Evolutionary conservation across 2,797 vertebrate species (phyloP), one percentile per base, ranked within the genome.

Genomic region (Poliocrania exsul): DNA sequence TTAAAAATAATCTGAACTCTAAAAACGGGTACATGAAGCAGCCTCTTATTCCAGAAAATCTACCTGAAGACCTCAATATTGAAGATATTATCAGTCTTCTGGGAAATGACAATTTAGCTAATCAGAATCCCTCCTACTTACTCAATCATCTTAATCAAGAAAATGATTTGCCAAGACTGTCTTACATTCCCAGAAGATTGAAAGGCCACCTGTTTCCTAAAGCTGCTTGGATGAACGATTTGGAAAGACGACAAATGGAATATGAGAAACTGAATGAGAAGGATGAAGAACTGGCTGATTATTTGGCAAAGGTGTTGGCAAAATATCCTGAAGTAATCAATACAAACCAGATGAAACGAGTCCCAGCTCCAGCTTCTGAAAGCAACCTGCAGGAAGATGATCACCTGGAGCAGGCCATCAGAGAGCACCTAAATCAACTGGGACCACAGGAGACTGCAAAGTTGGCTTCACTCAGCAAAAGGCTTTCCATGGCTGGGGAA

Each of bases 1-100:
- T 97, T 96, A 98, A 98, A 82, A 98, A 97, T 81, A 98, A 98
- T 60, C 97, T 96, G 56, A 96, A 83, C 29, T 98, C 98, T 42
- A 96, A 60, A 97, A 93, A 93, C 54, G 98, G 97, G 86, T 99
- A 98, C 96, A 96, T 98, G 95, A 98, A 98, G 61, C 98, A 92
- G 50, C 95, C 97, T 42, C 95, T 95, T 38, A 89, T 96, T 51
- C 95, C 98, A 69, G 96, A 98, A 77, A 97, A 96, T 77, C 95
- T 96, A 26, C 97, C 98, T 1, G 98, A 98, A 49, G 99, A 99
- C 82, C 98, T 99, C 97, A 99, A 98, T 93, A 98, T 98, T 5
- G 98, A 99, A 80, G 98, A 99, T 65, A 98, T 99, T 75, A 96
- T 99, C 47, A 98, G 95, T 84, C 98, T 99, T 90, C 98, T 99